phyloP scores from a whole-genome alignment of 2,797 vertebrate species.

The Paratrypauchen microcephalus region DNA sequence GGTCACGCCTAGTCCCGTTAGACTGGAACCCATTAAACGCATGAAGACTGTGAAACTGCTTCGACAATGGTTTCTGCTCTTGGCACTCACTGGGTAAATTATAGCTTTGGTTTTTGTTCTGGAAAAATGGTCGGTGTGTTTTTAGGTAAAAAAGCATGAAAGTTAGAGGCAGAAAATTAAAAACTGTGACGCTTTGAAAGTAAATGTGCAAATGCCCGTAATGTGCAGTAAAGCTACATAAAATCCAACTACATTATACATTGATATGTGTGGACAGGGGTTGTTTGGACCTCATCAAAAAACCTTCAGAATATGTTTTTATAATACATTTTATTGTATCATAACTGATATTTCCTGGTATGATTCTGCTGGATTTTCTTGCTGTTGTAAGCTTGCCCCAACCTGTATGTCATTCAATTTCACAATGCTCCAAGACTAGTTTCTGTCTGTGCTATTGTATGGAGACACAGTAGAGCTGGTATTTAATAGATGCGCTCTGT shows the following conservation, averaged over 20 bases:
- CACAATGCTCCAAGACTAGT: constrained; percentile 47
- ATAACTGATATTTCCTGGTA: neutral
- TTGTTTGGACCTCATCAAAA: no score
- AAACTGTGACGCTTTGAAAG: constrained; percentile 39
- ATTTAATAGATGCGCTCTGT: constrained; percentile 48
- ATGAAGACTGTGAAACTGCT: constrained; percentile 16
- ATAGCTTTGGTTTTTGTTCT: constrained; percentile 23
- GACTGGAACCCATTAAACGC: constrained; percentile 15
- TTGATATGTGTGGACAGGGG: no score
- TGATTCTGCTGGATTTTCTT: constrained; percentile 21
- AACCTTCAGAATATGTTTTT: no score
- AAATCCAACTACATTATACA: constrained; percentile 4
- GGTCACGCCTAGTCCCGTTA: neutral
- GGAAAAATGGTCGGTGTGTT: neutral
- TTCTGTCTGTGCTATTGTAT: constrained; percentile 46
- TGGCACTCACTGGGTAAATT: constrained; percentile 12
- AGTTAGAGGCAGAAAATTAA: constrained; percentile 27
- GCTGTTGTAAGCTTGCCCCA: constrained; percentile 45
- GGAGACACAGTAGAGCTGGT: constrained; percentile 33
- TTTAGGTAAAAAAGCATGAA: neutral
- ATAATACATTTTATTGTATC: neutral
- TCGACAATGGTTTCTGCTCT: constrained; percentile 29
- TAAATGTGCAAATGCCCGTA: constrained; percentile 4
- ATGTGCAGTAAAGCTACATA: neutral
- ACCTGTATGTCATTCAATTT: constrained; percentile 48